phyloP scores from a whole-genome alignment of 2,113 vertebrate species.

The Abramis brama region DNA sequence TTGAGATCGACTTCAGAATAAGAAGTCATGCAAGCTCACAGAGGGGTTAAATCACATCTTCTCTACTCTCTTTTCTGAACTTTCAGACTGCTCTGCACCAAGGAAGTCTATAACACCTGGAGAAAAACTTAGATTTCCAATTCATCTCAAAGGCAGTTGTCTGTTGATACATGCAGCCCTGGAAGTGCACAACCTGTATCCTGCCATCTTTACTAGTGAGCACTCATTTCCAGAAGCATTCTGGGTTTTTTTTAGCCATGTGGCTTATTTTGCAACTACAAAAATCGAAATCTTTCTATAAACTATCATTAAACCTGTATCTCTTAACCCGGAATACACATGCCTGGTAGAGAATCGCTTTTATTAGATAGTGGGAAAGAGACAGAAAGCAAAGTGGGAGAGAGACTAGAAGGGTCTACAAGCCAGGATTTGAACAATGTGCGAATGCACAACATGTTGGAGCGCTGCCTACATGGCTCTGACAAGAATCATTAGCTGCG shows the following conservation, averaged over 20 bases:
- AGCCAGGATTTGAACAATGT: not conserved
- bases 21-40: not conserved
- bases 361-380: not conserved
- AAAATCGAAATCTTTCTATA: not conserved
- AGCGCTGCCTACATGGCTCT: too few species aligned
- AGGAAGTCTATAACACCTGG: constrained; percentile 4
- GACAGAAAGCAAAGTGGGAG: not conserved
- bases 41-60: constrained; percentile 12
- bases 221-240: not conserved
- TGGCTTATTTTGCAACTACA: not conserved
- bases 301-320: not conserved
- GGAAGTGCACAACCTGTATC: not conserved
- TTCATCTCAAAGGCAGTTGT: not conserved
- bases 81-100: not conserved
- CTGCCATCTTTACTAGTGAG: not conserved
- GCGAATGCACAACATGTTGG: too few species aligned
- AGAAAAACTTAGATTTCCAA: not conserved
- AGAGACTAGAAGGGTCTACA: not conserved
- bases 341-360: not conserved
- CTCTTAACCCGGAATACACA: too few species aligned
- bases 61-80: not conserved
- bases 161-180: not conserved
- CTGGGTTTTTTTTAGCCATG: not conserved
- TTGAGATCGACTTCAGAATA: constrained; percentile 10
- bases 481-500: too few species aligned